These are phyloP conservation scores for Lepeophtheirus salmonis DNA, from an alignment of 1,140 invertebrate species.

Conservation along the genomic window DNA sequence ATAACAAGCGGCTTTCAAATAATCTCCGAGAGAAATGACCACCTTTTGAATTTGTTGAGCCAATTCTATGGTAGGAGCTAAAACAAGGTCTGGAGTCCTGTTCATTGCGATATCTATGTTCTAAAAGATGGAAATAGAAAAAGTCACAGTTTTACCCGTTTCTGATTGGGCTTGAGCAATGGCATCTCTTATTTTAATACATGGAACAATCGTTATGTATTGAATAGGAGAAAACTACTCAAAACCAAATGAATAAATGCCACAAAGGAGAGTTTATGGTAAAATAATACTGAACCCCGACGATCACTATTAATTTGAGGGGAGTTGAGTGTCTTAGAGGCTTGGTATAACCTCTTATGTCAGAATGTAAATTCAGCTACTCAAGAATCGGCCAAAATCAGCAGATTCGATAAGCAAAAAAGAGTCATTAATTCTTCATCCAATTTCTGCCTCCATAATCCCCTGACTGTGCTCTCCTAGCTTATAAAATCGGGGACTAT, in stretches of 20 bases:
- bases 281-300: conserved; percentile 96
- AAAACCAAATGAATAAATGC: conserved; percentile 69
- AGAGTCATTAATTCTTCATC: too few species aligned
- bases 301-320: too few species aligned
- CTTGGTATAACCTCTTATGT: too few species aligned
- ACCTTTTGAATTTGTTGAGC: conserved; percentile 92
- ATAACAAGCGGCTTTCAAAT: conserved; percentile 88
- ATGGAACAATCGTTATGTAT: conserved; percentile 93
- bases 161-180: conserved; percentile 97
- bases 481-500: too few species aligned
- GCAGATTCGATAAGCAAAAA: too few species aligned
- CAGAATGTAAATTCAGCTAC: too few species aligned
- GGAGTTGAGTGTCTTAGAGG: too few species aligned
- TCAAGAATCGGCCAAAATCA: too few species aligned
- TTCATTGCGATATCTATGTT: conserved; percentile 65
- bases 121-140: conserved; percentile 95
- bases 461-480: too few species aligned
- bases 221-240: conserved; percentile 99
- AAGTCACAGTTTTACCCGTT: conserved; percentile 98
- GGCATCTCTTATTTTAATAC: conserved; percentile 83
- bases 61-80: conserved; percentile 93
- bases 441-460: too few species aligned
- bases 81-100: conserved; percentile 77
- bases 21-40: conserved; percentile 90
- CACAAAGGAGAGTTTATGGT: conserved; percentile 77